Evolutionary conservation across 2,888 invertebrate species (phyloP).

Genomic region (Elegia similella): DNA sequence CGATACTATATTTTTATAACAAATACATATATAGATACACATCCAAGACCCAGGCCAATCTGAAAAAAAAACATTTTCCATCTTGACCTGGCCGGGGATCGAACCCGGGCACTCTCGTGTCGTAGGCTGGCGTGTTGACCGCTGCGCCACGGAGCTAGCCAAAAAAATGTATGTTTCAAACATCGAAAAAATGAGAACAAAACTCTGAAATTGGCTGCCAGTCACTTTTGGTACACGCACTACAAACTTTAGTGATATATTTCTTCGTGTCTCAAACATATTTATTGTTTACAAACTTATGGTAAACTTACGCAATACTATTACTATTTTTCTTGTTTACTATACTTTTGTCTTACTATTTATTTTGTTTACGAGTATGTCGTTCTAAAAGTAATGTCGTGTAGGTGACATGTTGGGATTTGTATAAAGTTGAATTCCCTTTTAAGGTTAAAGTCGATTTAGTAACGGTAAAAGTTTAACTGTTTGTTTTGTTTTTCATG

Average conservation of each 20-base stretch:
- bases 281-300: constrained; percentile 18
- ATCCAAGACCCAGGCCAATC: too few species aligned
- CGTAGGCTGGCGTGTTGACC: too few species aligned
- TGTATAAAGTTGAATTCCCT: not conserved
- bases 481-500: too few species aligned
- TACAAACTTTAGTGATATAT: constrained; percentile 5
- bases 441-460: too few species aligned
- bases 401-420: not conserved
- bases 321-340: constrained; percentile 5
- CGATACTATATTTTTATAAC: too few species aligned
- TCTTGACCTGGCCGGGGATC: too few species aligned
- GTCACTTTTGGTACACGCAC: constrained; percentile 3
- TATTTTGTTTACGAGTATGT: not conserved
- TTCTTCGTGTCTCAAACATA: constrained; percentile 14
- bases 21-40: too few species aligned
- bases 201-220: not conserved
- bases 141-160: too few species aligned
- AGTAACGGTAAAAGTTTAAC: too few species aligned
- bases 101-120: too few species aligned
- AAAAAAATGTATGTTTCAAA: too few species aligned
- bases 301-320: not conserved
- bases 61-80: too few species aligned
- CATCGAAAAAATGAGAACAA: not conserved
- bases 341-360: constrained; percentile 1
- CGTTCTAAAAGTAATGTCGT: not conserved